Base-by-base conservation (phyloP, 2,113 vertebrate species). In the Nannospalax galili region DNA sequence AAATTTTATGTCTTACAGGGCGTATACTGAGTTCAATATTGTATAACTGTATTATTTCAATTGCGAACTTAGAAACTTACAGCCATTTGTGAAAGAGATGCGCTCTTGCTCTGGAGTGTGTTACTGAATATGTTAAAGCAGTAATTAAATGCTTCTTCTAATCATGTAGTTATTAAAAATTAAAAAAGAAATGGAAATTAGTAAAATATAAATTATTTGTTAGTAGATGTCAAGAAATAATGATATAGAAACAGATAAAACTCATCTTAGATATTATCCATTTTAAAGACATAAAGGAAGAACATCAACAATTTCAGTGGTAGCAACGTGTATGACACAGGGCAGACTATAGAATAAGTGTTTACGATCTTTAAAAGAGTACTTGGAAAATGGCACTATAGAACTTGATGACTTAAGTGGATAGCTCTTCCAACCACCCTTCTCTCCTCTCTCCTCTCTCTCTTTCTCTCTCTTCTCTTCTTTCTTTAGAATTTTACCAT, bases 191-290 rank as follows among this genome's bases (percentile, higher is more conserved):
- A 94, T 60, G 17, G 4, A 37, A 79, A 64, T 74, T 32, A 52
- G 14, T 52, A 69, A 64, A 87, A 82, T 35, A 62, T 79, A 84
- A 90, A 90, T 73, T 84, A 90, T 91, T n/a, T n/a, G n/a, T n/a
- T 87, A 64, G 17, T 35, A 75, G 12, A 91, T 15, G 15, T 58
- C 5, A 92, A 81, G 12, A 52, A 79, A 90, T 20, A 92, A 65
- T 69, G 69, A 74, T 64, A 88, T n/a, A 82, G 52, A 96, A 90
- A 64, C 48, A 7, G 62, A 9, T n/a, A n/a, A n/a, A n/a, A 15
- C 35, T 82, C 69, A 42, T 88, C 22, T 62, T 9, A 70, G 67
- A 45, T 52, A 86, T 7, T n/a, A 81, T 5, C 15, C 22, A 65
- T 58, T 69, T 79, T 73, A 32, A 84, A 95, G 15, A 92, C 42